Conservation (phyloP, 1,140 invertebrate genomes). For the Drosophila navojoa region DNA sequence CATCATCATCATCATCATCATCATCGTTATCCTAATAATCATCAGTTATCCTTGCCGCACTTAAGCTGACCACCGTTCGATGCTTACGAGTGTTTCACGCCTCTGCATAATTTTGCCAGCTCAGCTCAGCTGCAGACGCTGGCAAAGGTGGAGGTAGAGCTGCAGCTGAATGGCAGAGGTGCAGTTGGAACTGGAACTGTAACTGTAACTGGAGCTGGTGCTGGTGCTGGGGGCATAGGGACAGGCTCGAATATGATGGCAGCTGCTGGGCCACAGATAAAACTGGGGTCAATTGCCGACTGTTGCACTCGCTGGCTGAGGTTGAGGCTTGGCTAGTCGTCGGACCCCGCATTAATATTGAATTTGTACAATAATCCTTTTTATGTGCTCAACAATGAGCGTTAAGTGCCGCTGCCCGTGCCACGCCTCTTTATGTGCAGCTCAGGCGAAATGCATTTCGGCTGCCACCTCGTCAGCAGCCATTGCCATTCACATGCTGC, state of each 20-base stretch:
- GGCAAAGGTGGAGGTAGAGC: not conserved
- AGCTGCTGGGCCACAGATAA: not conserved
- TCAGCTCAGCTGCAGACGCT: slow-evolving; percentile 21
- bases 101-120: slow-evolving; percentile 78
- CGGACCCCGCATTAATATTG: slow-evolving; percentile 68
- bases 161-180: not conserved
- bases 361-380: slow-evolving; percentile 81
- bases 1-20: slow-evolving; percentile 21
- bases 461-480: slow-evolving; percentile 40
- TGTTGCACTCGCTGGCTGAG: slow-evolving; percentile 3
- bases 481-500: slow-evolving; percentile 27
- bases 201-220: not conserved
- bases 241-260: not conserved
- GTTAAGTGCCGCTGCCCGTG: slow-evolving; percentile 66
- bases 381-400: slow-evolving; percentile 76
- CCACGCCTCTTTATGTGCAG: slow-evolving; percentile 56
- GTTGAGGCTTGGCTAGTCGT: slow-evolving; percentile 18
- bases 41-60: slow-evolving; percentile 64
- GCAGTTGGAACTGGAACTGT: no score
- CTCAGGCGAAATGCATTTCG: slow-evolving; percentile 46
- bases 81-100: slow-evolving; percentile 63
- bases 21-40: slow-evolving; percentile 20
- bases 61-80: slow-evolving; percentile 58
- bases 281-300: slow-evolving; percentile 10
- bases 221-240: no score